Conservation (phyloP, 2,113 vertebrate genomes). For the Chloroceryle aenea region DNA sequence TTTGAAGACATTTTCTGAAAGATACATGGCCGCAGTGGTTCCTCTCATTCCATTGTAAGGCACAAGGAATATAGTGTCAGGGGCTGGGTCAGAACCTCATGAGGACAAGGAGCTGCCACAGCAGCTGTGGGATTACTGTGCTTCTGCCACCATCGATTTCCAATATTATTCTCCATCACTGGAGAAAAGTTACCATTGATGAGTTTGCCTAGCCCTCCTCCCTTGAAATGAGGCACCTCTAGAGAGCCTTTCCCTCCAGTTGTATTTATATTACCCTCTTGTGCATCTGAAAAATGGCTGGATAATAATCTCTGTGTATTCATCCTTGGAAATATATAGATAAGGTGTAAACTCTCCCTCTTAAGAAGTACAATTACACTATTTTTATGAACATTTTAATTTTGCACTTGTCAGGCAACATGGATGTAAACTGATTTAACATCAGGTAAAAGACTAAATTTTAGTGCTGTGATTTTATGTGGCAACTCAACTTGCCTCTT, state of each 20-base stretch:
- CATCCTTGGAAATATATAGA: not conserved
- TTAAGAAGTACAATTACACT: not conserved
- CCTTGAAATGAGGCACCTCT: not conserved
- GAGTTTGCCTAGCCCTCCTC: not conserved
- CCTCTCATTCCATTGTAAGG: not conserved
- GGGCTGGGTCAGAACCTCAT: fast-evolving
- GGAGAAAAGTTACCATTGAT: not conserved
- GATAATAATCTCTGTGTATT: not conserved
- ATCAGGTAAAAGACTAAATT: not conserved
- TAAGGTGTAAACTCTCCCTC: not conserved
- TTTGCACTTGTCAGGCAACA: not conserved
- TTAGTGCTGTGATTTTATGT: not conserved
- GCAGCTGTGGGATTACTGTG: not conserved
- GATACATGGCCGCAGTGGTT: not conserved
- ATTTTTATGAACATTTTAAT: not conserved
- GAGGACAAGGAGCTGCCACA: not conserved
- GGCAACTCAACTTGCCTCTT: not conserved
- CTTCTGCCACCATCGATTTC: not conserved
- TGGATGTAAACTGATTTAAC: not conserved
- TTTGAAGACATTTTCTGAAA: not conserved
- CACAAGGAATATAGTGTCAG: not conserved
- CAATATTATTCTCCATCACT: not conserved
- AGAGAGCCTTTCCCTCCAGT: not conserved
- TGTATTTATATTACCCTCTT: not conserved
- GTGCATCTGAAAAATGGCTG: not conserved